Evolutionary conservation across 2,888 invertebrate species (phyloP).

Genomic region (Pachymerium ferrugineum): DNA sequence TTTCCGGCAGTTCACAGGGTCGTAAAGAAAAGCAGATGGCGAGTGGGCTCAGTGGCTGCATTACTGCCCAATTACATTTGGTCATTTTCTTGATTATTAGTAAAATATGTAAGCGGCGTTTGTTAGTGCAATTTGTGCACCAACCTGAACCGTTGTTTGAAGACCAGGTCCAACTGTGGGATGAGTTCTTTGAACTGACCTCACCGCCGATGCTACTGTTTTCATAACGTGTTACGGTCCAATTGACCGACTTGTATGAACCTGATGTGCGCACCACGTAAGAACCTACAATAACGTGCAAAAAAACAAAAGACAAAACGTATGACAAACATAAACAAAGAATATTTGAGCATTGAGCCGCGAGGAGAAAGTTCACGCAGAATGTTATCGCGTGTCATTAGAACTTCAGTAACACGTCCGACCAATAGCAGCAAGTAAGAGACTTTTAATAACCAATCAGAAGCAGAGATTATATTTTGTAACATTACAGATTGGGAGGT

Average conservation of each 20-base stretch:
- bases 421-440: too few relatives aligned
- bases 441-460: too few relatives aligned
- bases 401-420: too few relatives aligned
- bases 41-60: background rate
- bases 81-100: background rate
- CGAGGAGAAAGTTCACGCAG: too few relatives aligned
- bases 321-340: too few relatives aligned
- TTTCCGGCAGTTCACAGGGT: too few relatives aligned
- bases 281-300: background rate
- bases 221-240: background rate
- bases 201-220: background rate
- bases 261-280: background rate
- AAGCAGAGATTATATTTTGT: too few relatives aligned
- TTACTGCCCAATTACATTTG: background rate
- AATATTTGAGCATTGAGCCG: too few relatives aligned
- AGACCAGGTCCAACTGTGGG: background rate
- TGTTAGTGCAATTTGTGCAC: constrained; percentile 15
- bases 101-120: background rate
- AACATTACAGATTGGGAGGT: too few relatives aligned
- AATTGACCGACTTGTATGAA: background rate
- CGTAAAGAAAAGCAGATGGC: background rate
- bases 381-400: too few relatives aligned
- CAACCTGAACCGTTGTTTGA: background rate
- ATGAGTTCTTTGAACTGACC: background rate
- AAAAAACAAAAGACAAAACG: background rate